A percentile compares a stretch with the other conserved stretches of the same genome.
Conservation (phyloP, 2,888 invertebrate species). For the Caenorhabditis uteleia region DNA sequence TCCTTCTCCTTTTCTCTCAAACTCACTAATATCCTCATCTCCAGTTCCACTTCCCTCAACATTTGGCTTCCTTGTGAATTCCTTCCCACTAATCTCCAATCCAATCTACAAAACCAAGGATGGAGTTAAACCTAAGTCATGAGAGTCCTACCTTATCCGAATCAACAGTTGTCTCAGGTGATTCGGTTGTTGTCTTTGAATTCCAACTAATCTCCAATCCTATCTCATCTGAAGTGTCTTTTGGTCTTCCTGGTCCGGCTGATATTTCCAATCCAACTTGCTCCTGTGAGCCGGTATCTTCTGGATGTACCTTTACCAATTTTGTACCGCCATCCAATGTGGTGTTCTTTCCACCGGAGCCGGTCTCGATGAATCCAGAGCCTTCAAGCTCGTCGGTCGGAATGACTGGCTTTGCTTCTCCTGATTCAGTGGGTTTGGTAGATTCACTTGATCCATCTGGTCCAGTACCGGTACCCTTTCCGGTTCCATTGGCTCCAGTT, state of each 20-base stretch:
- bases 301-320: slow-evolving; percentile 5
- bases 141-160: slow-evolving; percentile 22
- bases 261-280: slow-evolving; percentile 22
- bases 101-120: not conserved
- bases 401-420: too few relatives aligned
- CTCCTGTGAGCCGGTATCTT: not conserved
- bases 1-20: not conserved
- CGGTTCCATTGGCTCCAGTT: slow-evolving; percentile 1
- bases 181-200: slow-evolving; percentile 8
- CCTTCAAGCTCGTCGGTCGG: slow-evolving; percentile 1
- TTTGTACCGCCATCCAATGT: slow-evolving; percentile 10
- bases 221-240: slow-evolving; percentile 10
- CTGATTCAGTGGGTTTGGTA: too few relatives aligned
- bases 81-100: too few relatives aligned
- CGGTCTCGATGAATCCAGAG: slow-evolving; percentile 13
- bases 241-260: slow-evolving; percentile 1
- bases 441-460: too few relatives aligned
- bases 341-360: slow-evolving; percentile 19
- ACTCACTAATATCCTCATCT: slow-evolving; percentile 31
- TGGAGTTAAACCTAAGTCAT: not conserved
- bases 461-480: too few relatives aligned
- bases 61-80: not conserved
- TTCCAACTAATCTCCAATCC: slow-evolving; percentile 34
- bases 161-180: slow-evolving; percentile 5
- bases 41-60: slow-evolving; percentile 24